Base-by-base conservation (phyloP, 2,888 invertebrate genomes). In the Plagodis dolabraria region DNA sequence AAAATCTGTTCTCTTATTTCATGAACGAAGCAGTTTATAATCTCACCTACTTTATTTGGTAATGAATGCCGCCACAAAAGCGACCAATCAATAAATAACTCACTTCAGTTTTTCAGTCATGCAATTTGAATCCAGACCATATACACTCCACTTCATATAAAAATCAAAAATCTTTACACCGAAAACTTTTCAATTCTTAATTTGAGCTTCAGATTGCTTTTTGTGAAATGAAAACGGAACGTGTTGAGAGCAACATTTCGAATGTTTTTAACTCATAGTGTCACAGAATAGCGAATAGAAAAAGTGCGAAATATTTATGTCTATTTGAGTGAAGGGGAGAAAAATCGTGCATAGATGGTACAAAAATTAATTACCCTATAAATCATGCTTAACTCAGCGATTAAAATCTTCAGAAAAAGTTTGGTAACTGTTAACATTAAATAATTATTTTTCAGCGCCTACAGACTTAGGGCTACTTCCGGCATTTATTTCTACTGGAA, bases 171-270 rank as follows among this genome's bases (percentile, higher is more conserved):
- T 55, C 53, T 55, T 36, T 35, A 33, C 50, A 7, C 49, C 43
- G 43, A 55, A 45, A 58, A 47, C 48, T 58, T 67, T 66, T 58
- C 45, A 63, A 64, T 67, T 70, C 68, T 66, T 66, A 68, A 74
- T 71, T 62, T 48, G 58, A 66, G 53, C 63, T 65, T 55, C 52
- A 62, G 64, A 69, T 70, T 56, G 67, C 57, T 56, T 64, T 63
- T 65, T 51, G 53, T 51, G 65, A 52, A 68, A 72, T 65, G 65
- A 66, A 60, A 57, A 53, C 61, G 22, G 60, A 45, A 69, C 74
- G 75, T 76, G 75, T 64, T 60, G 60, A 65, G 58, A 60, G 57
- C 53, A 49, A 2, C 22, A 4, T 22, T 2, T 22, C 1, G 22
- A 2, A 22, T 5, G 34, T 49, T 36, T 12, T 42, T 50, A 44